These are phyloP conservation scores for Sussaba pulchella DNA, from an alignment of 2,888 invertebrate species.

Conservation along the genomic window DNA sequence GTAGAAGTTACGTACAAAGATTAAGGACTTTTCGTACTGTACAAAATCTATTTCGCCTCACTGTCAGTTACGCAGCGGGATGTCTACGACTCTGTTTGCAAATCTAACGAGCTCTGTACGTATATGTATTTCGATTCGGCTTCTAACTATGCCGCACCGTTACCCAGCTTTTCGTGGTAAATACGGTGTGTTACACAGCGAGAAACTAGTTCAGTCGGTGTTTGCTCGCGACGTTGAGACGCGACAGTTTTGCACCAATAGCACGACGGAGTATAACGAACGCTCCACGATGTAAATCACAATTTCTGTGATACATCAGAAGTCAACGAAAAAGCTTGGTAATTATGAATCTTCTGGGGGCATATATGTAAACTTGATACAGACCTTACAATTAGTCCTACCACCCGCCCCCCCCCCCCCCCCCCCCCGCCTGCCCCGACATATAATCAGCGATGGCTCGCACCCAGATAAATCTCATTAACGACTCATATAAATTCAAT, in stretches of 20 bases:
- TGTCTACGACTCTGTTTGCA: constrained; percentile 28
- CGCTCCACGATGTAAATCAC: background rate
- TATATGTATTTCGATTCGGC: background rate
- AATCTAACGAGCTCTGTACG: constrained; percentile 35
- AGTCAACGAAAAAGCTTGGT: background rate
- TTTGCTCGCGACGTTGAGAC: constrained; percentile 2
- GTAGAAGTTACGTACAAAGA: background rate
- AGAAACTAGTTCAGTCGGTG: constrained; percentile 7
- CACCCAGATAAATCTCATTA: no score
- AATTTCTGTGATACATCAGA: background rate
- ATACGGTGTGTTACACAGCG: constrained; percentile 10
- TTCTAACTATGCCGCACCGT: background rate
- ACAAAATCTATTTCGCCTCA: background rate
- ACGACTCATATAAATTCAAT: no score
- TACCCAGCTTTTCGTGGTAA: constrained; percentile 6
- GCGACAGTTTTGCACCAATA: background rate
- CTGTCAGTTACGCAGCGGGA: constrained; percentile 1
- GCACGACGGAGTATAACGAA: background rate
- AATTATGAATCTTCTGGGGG: no score
- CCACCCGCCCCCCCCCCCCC: no score
- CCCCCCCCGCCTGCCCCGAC: no score
- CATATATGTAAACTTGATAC: no score
- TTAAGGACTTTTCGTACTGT: background rate
- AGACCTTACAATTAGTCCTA: no score
- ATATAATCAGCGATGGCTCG: no score